phyloP scores from a whole-genome alignment of 2,113 vertebrate genomes.

The Ancistrus triradiatus region DNA sequence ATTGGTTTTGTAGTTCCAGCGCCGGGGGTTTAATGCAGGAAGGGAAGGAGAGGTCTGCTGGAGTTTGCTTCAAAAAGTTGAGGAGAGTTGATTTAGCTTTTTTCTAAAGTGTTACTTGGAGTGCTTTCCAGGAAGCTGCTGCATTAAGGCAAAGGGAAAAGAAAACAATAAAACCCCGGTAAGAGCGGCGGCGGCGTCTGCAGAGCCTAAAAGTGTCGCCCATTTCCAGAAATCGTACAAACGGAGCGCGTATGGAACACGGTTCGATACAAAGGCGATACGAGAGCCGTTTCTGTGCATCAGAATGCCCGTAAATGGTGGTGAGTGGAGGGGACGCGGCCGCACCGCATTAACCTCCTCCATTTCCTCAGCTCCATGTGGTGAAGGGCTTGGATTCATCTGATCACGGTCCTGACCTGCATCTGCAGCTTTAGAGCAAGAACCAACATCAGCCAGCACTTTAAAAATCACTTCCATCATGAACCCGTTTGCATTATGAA shows the following conservation, averaged over 20 bases:
- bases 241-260: not conserved
- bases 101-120: no score
- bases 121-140: no score
- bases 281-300: no score
- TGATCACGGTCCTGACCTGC: constrained; percentile 14
- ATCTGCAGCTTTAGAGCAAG: constrained; percentile 14
- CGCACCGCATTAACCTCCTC: constrained; percentile 13
- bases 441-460: constrained; percentile 14
- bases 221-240: no score
- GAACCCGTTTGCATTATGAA: no score
- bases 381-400: constrained; percentile 15
- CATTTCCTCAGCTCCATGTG: constrained; percentile 24
- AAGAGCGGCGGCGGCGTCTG: not conserved
- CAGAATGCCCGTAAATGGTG: constrained; percentile 26
- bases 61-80: no score
- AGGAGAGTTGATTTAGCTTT: no score
- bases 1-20: no score
- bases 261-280: not conserved
- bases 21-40: no score
- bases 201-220: constrained; percentile 23
- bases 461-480: constrained; percentile 24
- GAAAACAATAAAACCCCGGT: constrained; percentile 25
- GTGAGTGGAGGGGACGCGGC: constrained; percentile 17
- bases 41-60: no score
- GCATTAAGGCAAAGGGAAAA: constrained; percentile 30